Evolutionary conservation across 2,888 invertebrate species (phyloP).

Genomic region (Eupithecia insigniata): DNA sequence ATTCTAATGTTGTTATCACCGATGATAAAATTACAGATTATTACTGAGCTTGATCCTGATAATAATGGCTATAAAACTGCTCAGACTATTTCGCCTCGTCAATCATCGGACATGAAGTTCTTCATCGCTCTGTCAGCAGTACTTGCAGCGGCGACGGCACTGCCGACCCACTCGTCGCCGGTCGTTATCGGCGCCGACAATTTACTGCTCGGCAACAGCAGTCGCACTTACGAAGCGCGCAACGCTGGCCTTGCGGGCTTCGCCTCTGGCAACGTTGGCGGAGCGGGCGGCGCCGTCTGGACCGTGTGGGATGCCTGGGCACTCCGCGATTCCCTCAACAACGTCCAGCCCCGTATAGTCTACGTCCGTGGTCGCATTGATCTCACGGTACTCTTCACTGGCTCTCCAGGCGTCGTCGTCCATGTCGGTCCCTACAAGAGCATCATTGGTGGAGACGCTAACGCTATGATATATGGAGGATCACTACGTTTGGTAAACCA

Average conservation of each 20-base stretch:
- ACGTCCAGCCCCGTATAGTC: slow-evolving; percentile 16
- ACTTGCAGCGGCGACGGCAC: slow-evolving; percentile 14
- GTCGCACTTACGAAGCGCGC: neutral
- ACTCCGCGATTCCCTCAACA: slow-evolving; percentile 25
- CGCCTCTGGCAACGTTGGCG: slow-evolving; percentile 25
- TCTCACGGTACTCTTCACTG: slow-evolving; percentile 20
- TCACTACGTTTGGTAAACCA: slow-evolving; percentile 18
- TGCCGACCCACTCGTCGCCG: slow-evolving; percentile 8
- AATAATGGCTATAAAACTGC: neutral
- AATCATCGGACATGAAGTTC: slow-evolving; percentile 25
- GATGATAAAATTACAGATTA: neutral
- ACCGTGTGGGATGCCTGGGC: slow-evolving; percentile 39
- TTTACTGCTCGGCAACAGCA: neutral
- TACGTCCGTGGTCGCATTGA: slow-evolving; percentile 39
- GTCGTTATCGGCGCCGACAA: slow-evolving; percentile 20
- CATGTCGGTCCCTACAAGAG: slow-evolving; percentile 22
- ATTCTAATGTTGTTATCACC: neutral
- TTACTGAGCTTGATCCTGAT: neutral
- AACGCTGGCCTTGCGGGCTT: slow-evolving; percentile 20
- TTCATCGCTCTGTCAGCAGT: slow-evolving; percentile 13
- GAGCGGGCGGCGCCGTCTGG: slow-evolving; percentile 32
- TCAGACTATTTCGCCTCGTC: neutral
- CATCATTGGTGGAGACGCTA: slow-evolving; percentile 27
- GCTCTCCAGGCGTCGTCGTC: slow-evolving; percentile 33
- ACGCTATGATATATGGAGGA: slow-evolving; percentile 32